These are phyloP conservation scores for Corythornis vintsioides DNA, from an alignment of 2,113 vertebrate genomes.

Conservation along the genomic window DNA sequence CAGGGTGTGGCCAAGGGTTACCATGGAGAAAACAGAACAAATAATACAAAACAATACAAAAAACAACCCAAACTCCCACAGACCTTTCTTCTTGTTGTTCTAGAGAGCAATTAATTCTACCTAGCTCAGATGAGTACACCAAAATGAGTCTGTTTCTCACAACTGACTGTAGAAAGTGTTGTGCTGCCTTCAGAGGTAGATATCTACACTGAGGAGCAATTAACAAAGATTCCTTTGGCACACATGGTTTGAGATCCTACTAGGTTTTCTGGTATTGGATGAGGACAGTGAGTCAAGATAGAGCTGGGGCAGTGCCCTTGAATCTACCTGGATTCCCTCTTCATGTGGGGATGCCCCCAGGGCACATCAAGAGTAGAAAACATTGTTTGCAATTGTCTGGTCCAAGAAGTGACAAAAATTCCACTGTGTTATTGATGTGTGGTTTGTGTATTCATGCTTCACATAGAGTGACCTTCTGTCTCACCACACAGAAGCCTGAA, in stretches of 20 bases:
- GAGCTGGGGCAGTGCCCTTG: not conserved
- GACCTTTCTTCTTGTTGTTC: not conserved
- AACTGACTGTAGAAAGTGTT: not conserved
- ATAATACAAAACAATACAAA: not conserved
- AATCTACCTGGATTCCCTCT: not conserved
- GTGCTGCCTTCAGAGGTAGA: not conserved
- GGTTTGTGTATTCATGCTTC: not conserved
- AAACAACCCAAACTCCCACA: fast-evolving
- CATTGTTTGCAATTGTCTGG: not conserved
- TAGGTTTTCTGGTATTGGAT: not conserved
- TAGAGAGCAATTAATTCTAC: not conserved
- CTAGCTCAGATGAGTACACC: not conserved
- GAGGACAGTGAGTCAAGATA: not conserved
- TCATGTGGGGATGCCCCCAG: not conserved
- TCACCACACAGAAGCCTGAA: not conserved
- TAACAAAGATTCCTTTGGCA: not conserved
- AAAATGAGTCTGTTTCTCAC: not conserved
- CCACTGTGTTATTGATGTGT: not conserved
- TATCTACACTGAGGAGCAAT: not conserved
- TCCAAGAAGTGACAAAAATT: not conserved
- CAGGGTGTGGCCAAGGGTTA: not conserved
- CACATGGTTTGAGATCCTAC: not conserved
- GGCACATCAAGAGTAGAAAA: not conserved
- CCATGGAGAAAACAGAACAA: not conserved
- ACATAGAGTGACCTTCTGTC: not conserved